phyloP scores from a whole-genome alignment of 2,797 vertebrate species.

The Acrossocheilus wenchowensis region DNA sequence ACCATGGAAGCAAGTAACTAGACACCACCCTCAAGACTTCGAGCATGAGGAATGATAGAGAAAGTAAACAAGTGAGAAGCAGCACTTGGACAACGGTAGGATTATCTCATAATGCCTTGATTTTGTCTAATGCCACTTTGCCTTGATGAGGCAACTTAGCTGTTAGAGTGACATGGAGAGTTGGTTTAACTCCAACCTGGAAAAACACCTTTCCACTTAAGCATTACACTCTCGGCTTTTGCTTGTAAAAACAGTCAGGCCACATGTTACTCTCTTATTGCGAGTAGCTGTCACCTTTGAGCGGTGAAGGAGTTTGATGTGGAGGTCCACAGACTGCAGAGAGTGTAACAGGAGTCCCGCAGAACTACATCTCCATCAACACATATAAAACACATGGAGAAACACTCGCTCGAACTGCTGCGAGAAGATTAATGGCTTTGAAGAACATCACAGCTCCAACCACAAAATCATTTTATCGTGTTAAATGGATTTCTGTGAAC shows the following conservation, averaged over 20 bases:
- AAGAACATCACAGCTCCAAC: not conserved
- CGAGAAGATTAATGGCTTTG: slow-evolving; percentile 40
- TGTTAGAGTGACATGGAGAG: slow-evolving; percentile 1
- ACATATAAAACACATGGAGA: slow-evolving; percentile 41
- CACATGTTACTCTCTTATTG: slow-evolving; percentile 13
- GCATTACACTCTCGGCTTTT: slow-evolving; percentile 4
- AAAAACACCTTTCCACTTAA: slow-evolving; percentile 39
- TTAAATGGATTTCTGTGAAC: slow-evolving; percentile 21
- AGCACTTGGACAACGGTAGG: slow-evolving; percentile 59
- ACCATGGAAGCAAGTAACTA: slow-evolving; percentile 56
- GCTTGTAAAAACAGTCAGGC: slow-evolving; percentile 26
- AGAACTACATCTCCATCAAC: slow-evolving; percentile 56
- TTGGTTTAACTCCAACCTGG: slow-evolving; percentile 30
- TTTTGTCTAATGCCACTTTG: slow-evolving; percentile 70
- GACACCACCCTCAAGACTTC: slow-evolving; percentile 28
- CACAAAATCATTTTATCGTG: slow-evolving; percentile 4
- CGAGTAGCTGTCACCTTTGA: slow-evolving; percentile 39
- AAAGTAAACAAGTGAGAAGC: slow-evolving; percentile 52
- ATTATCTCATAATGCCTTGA: slow-evolving; percentile 65
- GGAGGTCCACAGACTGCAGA: slow-evolving; percentile 18
- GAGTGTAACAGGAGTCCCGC: slow-evolving; percentile 12
- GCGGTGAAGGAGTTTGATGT: slow-evolving; percentile 32
- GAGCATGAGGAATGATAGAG: slow-evolving; percentile 3
- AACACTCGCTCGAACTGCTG: slow-evolving; percentile 30
- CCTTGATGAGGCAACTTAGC: slow-evolving; percentile 56